Evolutionary conservation across 2,113 vertebrate genomes (phyloP), one percentile per base, ranked within the genome.

Genomic region (Gadus macrocephalus): DNA sequence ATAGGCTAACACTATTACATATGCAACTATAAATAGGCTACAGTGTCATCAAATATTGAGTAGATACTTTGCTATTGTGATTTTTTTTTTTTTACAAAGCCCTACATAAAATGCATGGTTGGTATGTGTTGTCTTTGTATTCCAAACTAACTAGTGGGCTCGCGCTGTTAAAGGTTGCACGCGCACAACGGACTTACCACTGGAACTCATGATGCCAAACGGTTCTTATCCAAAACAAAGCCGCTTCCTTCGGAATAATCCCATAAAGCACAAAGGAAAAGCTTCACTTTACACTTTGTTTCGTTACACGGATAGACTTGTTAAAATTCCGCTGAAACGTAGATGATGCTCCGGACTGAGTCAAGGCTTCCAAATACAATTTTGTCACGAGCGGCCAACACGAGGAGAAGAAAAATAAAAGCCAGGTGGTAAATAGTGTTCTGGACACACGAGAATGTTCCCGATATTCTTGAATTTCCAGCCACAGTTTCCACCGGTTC

Each of bases 151-250:
- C 3, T 35, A 35, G 31, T 35, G 31, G 31, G 31, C 31, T 35
- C 31, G 31, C 31, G 31, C 31, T 35, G 6, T 35, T 2, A 7
- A 35, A 35, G 28, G 31, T 35, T n/a, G 1, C 15, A 9, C 58
- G 14, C 17, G 58, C 28, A 63, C 25, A 31, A 78, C 62, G 74
- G 75, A 92, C 92, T 93, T 83, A 93, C 92, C 92, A 65, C 85
- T 88, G 75, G 88, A 89, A 85, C 87, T 93, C 92, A 93, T 93
- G 88, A 77, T 91, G 87, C 80, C 78, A 71, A 85, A 74, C 64
- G 75, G 76, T 71, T 79, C 77, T 87, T 71, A 87, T 86, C 83
- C 75, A 68, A 84, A 82, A 79, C 83, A 83, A 87, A 76, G 79
- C 79, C 66, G 31, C 76, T 73, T 58, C 70, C 75, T 77, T 58